Percentiles rank a stretch among this genome's conserved stretches.
Conservation (phyloP, 2,888 invertebrate species). For the Poecilus cupreus region DNA sequence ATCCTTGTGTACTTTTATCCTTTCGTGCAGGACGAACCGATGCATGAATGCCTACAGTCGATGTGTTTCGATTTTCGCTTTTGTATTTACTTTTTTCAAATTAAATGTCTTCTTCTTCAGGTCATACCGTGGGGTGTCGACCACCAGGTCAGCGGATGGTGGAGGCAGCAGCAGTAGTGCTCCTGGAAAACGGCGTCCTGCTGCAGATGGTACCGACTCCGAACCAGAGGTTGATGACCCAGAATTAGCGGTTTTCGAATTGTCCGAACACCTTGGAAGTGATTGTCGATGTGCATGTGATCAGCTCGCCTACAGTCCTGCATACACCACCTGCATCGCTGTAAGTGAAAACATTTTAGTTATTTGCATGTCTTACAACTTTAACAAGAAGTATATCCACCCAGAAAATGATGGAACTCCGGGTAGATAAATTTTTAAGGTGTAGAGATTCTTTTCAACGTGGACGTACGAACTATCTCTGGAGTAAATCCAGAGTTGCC, state of each 20-base stretch:
- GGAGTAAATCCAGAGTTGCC: background rate
- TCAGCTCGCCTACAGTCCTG: slow-evolving; percentile 71
- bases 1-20: background rate
- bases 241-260: slow-evolving; percentile 69
- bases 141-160: background rate
- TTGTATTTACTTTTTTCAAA: slow-evolving; percentile 11
- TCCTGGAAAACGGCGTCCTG: slow-evolving; percentile 67
- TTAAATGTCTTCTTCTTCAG: slow-evolving; percentile 25
- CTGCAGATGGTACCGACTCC: slow-evolving; percentile 72
- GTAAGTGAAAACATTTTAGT: slow-evolving; percentile 68
- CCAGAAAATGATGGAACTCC: background rate
- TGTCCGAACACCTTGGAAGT: slow-evolving; percentile 68
- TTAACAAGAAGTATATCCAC: too few relatives aligned
- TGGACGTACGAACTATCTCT: too few relatives aligned
- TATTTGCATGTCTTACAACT: too few relatives aligned
- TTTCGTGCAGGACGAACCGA: background rate
- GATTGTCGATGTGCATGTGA: slow-evolving; percentile 71
- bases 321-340: slow-evolving; percentile 71
- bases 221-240: slow-evolving; percentile 71
- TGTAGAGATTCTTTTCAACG: too few relatives aligned
- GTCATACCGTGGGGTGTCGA: slow-evolving; percentile 36
- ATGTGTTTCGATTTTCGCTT: slow-evolving; percentile 35
- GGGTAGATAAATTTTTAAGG: background rate
- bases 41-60: background rate
- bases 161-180: slow-evolving; percentile 54